Percentiles rank a stretch among this genome's conserved stretches.
phyloP scores from a whole-genome alignment of 1,140 invertebrate species.

The Ladona fulva region DNA sequence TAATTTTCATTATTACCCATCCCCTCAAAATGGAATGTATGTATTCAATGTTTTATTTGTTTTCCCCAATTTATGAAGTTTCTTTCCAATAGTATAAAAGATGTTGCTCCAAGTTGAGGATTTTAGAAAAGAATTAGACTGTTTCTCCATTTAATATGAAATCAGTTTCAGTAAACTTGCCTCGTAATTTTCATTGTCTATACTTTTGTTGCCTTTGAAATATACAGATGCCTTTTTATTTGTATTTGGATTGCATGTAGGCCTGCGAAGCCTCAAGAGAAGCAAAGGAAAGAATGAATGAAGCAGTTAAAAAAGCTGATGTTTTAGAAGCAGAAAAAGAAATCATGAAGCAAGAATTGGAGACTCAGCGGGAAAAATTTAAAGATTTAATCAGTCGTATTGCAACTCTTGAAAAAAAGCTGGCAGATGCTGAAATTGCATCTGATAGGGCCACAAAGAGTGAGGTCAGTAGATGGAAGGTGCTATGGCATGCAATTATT shows the following conservation, averaged over 20 bases:
- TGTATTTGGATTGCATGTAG: neutral
- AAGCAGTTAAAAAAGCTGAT: neutral
- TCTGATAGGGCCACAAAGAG: neutral
- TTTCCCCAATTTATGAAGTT: no score
- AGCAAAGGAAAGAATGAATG: neutral
- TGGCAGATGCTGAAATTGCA: neutral
- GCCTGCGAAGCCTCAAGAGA: neutral
- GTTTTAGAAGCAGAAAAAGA: neutral
- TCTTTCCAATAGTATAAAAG: no score
- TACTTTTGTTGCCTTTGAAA: no score
- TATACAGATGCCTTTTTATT: neutral
- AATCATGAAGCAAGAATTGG: neutral
- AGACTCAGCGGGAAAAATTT: neutral
- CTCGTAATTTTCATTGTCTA: no score
- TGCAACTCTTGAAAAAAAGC: neutral
- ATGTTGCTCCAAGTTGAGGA: no score
- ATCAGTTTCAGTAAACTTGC: no score
- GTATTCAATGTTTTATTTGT: no score
- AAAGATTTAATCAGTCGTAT: neutral
- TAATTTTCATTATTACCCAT: no score
- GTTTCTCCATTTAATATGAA: no score
- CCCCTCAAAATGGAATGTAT: no score
- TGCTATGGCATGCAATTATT: no score
- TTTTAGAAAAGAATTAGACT: no score
- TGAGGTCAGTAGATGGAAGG: neutral